Evolutionary conservation across 2,797 vertebrate species (phyloP), one percentile per base, ranked within the genome.

Genomic region (Botia kubotai): DNA sequence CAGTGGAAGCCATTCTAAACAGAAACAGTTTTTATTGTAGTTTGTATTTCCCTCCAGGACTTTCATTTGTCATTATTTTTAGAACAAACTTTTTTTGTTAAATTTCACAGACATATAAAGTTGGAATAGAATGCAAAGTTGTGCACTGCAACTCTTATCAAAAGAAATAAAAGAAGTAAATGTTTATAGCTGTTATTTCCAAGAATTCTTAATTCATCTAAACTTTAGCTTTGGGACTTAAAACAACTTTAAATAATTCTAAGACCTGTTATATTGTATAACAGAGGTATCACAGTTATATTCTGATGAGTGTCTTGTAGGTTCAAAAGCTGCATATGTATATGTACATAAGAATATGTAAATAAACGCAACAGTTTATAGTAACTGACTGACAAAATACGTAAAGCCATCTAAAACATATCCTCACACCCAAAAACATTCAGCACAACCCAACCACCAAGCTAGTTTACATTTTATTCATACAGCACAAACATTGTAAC

Each of bases 1-100:
- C 83, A 80, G 86, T 81, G 90, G 83, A 87, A 87, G 80, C 86
- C 87, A 83, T 79, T 70, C 60, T 50, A 87, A 39, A n/a, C 53
- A 48, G 21, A 0, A 10, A 12, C 53, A 57, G 12, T 26, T 3
- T 23, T 57, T n/a, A 10, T 46, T 11, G 10, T 46, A 7, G 55
- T 50, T 77, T 68, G 55, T 67, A 72, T 83, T 84, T 86, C 82
- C 85, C 88, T 85, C 17, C 36, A 65, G 83, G 82, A 86, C 72
- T 79, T 82, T 83, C 83, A 74, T 81, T 85, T 80, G 88, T 82
- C 13, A 71, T 79, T 16, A 13, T 26, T 62, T 62, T 14, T 63
- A 16, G 6, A 63, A 29, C 60, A 60, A 33, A 33, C 4, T 55
- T 69, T 21, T 62, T 78, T 71, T 62, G 67, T 71, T 16, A 71